Conservation (phyloP, 2,888 invertebrate species). For the Drosophila longiperda region DNA sequence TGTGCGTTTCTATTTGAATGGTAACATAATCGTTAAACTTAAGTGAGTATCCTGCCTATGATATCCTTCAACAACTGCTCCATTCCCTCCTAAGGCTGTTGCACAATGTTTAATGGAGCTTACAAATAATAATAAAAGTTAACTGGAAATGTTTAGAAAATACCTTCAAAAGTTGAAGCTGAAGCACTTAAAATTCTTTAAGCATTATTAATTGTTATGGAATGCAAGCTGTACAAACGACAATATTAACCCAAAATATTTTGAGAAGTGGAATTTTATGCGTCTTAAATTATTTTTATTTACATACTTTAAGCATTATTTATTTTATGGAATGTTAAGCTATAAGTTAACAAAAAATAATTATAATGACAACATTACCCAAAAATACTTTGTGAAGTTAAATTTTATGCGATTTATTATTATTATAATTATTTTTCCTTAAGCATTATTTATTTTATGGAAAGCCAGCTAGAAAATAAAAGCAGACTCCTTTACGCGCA, state of each 20-base stretch:
- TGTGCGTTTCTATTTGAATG: slow-evolving; percentile 51
- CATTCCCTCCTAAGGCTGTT: slow-evolving; percentile 15
- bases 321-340: background rate
- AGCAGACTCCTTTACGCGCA: background rate
- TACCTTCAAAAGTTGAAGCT: background rate
- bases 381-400: background rate
- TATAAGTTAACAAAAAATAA: background rate
- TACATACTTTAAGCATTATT: background rate
- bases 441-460: background rate
- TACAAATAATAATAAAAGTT: background rate
- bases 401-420: background rate
- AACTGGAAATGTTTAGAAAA: background rate
- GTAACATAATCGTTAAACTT: slow-evolving; percentile 58
- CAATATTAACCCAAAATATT: background rate
- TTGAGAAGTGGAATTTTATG: background rate
- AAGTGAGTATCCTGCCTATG: slow-evolving; percentile 38
- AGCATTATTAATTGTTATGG: background rate
- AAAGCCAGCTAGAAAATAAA: background rate
- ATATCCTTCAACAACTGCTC: slow-evolving; percentile 19
- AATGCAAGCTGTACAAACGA: background rate
- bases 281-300: background rate
- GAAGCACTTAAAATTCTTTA: background rate
- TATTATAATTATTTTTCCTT: background rate
- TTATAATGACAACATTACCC: background rate
- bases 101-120: slow-evolving; percentile 27